Percentiles rank a stretch among this genome's conserved stretches.
Conservation (phyloP, 2,888 invertebrate genomes). For the Aproaerema taeniolella region DNA sequence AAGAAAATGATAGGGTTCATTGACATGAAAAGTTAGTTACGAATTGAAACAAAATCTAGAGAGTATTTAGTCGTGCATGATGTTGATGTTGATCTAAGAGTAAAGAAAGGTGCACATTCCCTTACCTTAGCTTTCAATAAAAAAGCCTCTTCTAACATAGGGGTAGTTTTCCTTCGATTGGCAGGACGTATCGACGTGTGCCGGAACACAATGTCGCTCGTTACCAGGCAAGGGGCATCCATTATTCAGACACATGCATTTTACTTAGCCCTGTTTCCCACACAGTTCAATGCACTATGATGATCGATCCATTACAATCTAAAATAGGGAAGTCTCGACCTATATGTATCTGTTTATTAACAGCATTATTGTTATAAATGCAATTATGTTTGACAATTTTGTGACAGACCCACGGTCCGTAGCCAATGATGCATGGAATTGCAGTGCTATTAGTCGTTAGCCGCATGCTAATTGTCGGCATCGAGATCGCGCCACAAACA, state of each 20-base stretch:
- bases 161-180: constrained; percentile 32
- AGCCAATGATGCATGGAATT: too few relatives aligned
- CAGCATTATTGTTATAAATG: background rate
- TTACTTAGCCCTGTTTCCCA: constrained; percentile 26
- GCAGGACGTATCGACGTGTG: constrained; percentile 44
- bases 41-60: too few relatives aligned
- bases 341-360: background rate
- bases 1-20: too few relatives aligned
- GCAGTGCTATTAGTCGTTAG: background rate
- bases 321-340: too few relatives aligned
- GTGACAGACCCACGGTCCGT: too few relatives aligned
- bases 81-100: too few relatives aligned
- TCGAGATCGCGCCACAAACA: background rate
- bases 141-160: too few relatives aligned
- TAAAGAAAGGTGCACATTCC: too few relatives aligned
- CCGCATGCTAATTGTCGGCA: constrained; percentile 7
- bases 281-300: constrained; percentile 30
- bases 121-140: background rate
- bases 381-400: background rate
- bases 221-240: constrained; percentile 59
- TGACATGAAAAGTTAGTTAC: too few relatives aligned
- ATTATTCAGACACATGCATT: constrained; percentile 53
- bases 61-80: too few relatives aligned
- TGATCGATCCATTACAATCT: constrained; percentile 24
- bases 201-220: constrained; percentile 32